Evolutionary conservation across 1,140 invertebrate genomes (phyloP).

Genomic region (Zophobas morio): DNA sequence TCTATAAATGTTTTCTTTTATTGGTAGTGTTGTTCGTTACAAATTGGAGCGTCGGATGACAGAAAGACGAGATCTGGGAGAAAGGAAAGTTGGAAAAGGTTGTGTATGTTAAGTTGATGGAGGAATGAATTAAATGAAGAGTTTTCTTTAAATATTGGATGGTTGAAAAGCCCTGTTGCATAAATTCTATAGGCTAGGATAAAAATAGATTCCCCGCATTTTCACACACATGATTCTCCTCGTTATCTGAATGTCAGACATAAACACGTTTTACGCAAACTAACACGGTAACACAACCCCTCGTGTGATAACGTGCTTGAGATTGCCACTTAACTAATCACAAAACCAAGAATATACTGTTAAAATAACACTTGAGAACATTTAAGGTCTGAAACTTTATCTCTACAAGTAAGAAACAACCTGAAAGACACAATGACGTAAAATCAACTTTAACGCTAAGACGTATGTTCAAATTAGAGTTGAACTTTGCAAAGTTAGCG

Average conservation of each 20-base stretch:
- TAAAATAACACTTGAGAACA: conserved; percentile 45
- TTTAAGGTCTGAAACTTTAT: conserved; percentile 42
- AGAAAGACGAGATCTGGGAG: conserved; percentile 18
- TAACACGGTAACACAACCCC: conserved; percentile 45
- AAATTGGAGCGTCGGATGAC: conserved; percentile 25
- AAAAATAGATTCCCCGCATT: conserved; percentile 31
- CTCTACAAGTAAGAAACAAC: conserved; percentile 34
- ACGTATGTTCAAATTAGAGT: conserved; percentile 33
- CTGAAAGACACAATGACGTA: conserved; percentile 16
- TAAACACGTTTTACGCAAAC: conserved; percentile 45
- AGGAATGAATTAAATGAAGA: conserved; percentile 12
- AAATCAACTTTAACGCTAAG: conserved; percentile 23
- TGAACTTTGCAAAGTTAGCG: conserved; percentile 25
- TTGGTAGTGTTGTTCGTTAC: conserved; percentile 12
- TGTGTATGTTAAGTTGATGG: conserved; percentile 1
- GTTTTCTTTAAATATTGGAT: conserved; percentile 18
- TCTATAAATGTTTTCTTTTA: conserved; percentile 39
- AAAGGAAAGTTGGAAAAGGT: neutral
- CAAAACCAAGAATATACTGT: conserved; percentile 43
- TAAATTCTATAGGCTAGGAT: neutral
- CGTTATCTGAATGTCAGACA: conserved; percentile 46
- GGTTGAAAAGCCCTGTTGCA: conserved; percentile 19
- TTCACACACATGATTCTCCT: conserved; percentile 40
- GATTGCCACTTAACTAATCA: conserved; percentile 47
- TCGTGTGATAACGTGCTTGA: conserved; percentile 40